Evolutionary conservation across 2,797 vertebrate genomes (phyloP).

Genomic region (Catharus ustulatus): DNA sequence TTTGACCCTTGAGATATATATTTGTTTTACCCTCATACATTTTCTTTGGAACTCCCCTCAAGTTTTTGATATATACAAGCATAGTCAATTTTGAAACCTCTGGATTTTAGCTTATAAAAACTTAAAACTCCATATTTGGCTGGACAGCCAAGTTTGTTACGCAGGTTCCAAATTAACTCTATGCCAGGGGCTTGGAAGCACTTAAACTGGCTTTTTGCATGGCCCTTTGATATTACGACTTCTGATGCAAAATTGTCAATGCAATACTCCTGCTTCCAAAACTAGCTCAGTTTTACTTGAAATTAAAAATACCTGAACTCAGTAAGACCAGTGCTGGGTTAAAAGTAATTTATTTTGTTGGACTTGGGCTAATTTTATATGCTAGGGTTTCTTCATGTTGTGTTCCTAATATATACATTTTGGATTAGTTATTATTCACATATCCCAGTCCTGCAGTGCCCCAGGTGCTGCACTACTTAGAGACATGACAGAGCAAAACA

Average conservation of each 20-base stretch:
- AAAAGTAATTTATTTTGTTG: not conserved
- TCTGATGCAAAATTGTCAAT: not conserved
- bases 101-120: not conserved
- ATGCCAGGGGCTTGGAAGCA: not conserved
- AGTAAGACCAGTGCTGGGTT: not conserved
- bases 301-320: not conserved
- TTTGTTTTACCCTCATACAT: not conserved
- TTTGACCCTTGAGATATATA: not conserved
- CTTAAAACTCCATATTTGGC: not conserved
- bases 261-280: not conserved
- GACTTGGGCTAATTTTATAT: not conserved
- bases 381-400: not conserved
- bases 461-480: not conserved
- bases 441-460: not conserved
- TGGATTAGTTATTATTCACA: not conserved
- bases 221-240: not conserved
- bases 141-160: not conserved
- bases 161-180: not conserved
- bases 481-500: not conserved
- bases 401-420: not conserved
- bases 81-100: not conserved
- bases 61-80: not conserved
- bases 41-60: not conserved
- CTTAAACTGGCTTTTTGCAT: not conserved
- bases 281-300: not conserved